Evolutionary conservation across 2,113 vertebrate species (phyloP), one percentile per base, ranked within the genome.

Genomic region (Mohoua ochrocephala): DNA sequence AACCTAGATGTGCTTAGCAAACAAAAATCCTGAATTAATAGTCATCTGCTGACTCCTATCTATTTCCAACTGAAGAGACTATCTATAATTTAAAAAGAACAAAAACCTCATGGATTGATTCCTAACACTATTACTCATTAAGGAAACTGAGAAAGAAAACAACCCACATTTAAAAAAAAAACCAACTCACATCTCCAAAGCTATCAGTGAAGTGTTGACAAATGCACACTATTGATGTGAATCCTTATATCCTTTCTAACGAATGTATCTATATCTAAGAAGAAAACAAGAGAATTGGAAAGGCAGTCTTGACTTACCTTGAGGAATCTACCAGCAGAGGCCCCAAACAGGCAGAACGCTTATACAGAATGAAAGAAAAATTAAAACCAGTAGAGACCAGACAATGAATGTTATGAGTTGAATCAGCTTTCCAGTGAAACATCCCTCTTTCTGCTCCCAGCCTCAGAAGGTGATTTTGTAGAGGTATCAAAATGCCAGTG

Each of bases 151-250:
- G 39, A 61, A 86, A 44, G 20, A 21, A 80, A 80, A 41, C 6
- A 65, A 21, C 7, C 0, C 22, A 31, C 15, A 27, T 14, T 22
- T n/a, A 5, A 6, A 65, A 53, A 79, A 53, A 9, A 84, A 69
- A 19, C 5, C 30, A 70, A 37, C 11, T 0, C 30, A 69, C 28
- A 21, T 9, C 9, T 19, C 18, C 19, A 61, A 75, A 79, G 30
- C 21, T 44, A 10, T 13, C 44, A 9, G 15, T 49, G 13, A 50
- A 52, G 15, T 71, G 33, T 3, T n/a, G 39, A 59, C 3, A 39
- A 85, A 61, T 0, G 0, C 10, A 49, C 10, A 15, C 3, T 11
- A 5, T 5, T 1, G 1, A 76, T 22, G 11, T 28, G 68, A 67
- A 92, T 49, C 13, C n/a, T 45, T 37, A 10, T 33, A 22, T 61